Evolutionary conservation across 2,888 invertebrate genomes (phyloP).

Genomic region (Julus scanicus): DNA sequence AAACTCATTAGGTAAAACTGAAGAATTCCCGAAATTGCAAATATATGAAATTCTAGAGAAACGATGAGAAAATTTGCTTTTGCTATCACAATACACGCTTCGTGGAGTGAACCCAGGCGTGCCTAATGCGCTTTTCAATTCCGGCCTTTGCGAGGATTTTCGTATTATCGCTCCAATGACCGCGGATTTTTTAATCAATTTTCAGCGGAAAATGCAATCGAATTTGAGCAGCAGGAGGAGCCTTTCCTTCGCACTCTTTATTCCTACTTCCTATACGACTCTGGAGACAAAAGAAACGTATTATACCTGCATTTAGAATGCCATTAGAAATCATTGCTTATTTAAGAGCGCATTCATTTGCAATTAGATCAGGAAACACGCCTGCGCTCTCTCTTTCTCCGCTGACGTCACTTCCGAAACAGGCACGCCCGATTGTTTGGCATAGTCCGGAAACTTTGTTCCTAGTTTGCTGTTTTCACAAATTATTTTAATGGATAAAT

Average conservation of each 20-base stretch:
- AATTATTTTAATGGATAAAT: too few species aligned
- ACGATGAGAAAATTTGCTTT: neutral
- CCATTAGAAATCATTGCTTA: constrained; percentile 8
- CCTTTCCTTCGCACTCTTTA: neutral
- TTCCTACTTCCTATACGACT: neutral
- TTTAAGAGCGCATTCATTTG: constrained; percentile 3
- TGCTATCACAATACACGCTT: neutral
- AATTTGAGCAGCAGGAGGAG: neutral
- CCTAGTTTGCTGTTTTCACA: too few species aligned
- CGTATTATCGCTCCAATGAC: neutral
- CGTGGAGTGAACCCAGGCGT: neutral
- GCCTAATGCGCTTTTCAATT: neutral
- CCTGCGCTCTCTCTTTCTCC: neutral
- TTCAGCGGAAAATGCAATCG: neutral
- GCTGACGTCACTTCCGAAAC: neutral
- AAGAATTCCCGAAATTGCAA: neutral
- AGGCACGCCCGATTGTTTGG: too few species aligned
- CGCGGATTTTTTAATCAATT: neutral
- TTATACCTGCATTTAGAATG: neutral
- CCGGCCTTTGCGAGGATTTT: neutral
- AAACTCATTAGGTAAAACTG: neutral
- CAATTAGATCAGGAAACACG: neutral
- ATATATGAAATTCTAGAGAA: neutral
- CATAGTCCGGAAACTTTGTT: too few species aligned
- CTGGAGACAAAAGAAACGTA: neutral